Evolutionary conservation across 2,888 invertebrate species (phyloP).

Genomic region (Endotricha flammealis): DNA sequence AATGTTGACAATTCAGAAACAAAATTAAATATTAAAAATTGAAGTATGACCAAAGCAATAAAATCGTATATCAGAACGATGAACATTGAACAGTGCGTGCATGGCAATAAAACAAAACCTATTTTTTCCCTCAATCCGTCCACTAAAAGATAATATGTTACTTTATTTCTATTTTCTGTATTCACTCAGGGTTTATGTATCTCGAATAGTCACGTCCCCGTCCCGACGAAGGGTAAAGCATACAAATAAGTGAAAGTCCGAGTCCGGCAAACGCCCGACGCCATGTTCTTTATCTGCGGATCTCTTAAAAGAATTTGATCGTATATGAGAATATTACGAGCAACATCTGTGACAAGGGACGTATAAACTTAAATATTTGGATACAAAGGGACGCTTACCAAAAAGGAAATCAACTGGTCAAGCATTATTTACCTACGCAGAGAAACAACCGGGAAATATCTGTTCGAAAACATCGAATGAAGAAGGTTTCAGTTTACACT

Average conservation of each 20-base stretch:
- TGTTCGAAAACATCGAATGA: too few species aligned
- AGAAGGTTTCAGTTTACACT: too few species aligned
- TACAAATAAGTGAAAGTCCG: conserved; percentile 78
- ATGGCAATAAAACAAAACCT: conserved; percentile 41
- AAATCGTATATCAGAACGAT: too few species aligned
- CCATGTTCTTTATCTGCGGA: conserved; percentile 74
- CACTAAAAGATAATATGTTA: conserved; percentile 74
- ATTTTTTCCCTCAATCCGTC: conserved; percentile 62
- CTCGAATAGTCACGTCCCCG: conserved; percentile 77
- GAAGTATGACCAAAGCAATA: too few species aligned
- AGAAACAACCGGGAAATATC: too few species aligned
- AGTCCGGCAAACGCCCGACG: conserved; percentile 67
- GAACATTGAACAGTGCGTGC: conserved; percentile 26
- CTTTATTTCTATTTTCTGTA: conserved; percentile 78
- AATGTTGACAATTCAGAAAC: too few species aligned
- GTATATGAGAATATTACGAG: conserved; percentile 74
- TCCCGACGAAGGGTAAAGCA: conserved; percentile 71
- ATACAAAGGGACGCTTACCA: conserved; percentile 30
- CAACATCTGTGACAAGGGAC: conserved; percentile 75
- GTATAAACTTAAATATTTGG: conserved; percentile 67
- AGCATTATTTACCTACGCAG: conserved; percentile 13
- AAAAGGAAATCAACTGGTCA: conserved; percentile 26
- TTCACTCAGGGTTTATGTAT: conserved; percentile 78
- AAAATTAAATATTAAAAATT: too few species aligned
- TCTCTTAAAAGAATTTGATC: conserved; percentile 78